Percentiles rank a stretch among this genome's conserved stretches.
Evolutionary conservation across 1,140 invertebrate genomes (phyloP).

Genomic region (Neodiprion pinetum): DNA sequence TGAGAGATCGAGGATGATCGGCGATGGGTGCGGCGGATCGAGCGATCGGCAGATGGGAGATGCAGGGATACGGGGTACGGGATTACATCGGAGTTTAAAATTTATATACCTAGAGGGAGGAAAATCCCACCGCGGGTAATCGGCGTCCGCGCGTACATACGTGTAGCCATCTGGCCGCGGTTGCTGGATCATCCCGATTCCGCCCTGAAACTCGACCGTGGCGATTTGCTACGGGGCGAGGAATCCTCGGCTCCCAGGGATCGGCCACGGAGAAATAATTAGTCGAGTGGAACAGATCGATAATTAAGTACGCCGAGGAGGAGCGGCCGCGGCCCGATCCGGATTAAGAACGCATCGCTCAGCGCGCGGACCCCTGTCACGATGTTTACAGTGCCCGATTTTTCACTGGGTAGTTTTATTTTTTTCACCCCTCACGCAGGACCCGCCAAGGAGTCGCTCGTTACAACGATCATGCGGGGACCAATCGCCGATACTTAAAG

Average conservation of each 20-base stretch:
- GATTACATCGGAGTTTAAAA: background rate
- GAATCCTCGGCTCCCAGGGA: background rate
- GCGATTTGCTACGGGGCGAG: background rate
- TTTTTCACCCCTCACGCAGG: no score
- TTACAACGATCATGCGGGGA: no score
- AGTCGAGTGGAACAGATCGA: constrained; percentile 6
- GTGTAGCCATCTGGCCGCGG: background rate
- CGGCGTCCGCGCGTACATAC: background rate
- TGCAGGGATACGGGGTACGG: background rate
- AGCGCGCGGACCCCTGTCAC: no score
- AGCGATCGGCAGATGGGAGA: constrained; percentile 6
- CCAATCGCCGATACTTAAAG: no score
- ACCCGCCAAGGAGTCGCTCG: no score
- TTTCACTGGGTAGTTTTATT: no score
- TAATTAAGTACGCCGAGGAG: background rate
- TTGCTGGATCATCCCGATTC: background rate
- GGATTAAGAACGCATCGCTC: background rate
- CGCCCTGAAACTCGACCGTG: background rate
- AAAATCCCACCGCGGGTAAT: background rate
- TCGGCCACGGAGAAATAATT: constrained; percentile 4
- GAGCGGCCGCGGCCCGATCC: no score
- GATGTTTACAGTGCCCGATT: no score
- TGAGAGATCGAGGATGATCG: background rate
- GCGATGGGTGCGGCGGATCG: background rate
- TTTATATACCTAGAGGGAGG: background rate